A percentile compares a stretch with the other conserved stretches of the same genome.
Conservation (phyloP, 2,888 invertebrate genomes). For the Atethmia centrago region DNA sequence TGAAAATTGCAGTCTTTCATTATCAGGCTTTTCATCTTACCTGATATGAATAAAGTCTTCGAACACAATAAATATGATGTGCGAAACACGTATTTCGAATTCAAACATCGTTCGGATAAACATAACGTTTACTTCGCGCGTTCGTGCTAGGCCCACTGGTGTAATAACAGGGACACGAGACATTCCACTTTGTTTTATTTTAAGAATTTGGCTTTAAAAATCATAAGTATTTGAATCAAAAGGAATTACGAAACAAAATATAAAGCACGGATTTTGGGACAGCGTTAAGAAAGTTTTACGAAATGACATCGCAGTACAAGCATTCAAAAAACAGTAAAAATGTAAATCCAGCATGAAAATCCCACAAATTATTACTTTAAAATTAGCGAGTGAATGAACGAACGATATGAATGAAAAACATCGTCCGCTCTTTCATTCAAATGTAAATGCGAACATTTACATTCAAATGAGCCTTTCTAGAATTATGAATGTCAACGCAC, state of each 20-base stretch:
- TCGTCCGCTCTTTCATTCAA: conserved; percentile 76
- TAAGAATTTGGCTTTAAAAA: background rate
- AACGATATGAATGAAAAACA: conserved; percentile 66
- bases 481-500: conserved; percentile 66
- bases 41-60: background rate
- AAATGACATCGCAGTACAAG: conserved; percentile 10
- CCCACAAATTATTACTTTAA: conserved; percentile 46
- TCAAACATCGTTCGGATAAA: background rate
- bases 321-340: conserved; percentile 14
- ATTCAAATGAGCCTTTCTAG: conserved; percentile 72
- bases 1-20: too few relatives aligned
- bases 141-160: too few relatives aligned
- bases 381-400: conserved; percentile 61
- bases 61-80: background rate
- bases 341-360: conserved; percentile 11
- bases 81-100: background rate
- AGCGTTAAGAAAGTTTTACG: background rate
- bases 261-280: background rate
- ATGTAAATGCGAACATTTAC: conserved; percentile 80
- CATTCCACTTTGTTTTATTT: background rate
- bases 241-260: background rate
- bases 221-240: background rate
- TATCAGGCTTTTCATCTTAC: too few relatives aligned
- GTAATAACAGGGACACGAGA: too few relatives aligned
- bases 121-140: too few relatives aligned